These are phyloP conservation scores for Dipodomys stephensi DNA, from an alignment of 2,113 vertebrate species.

Conservation along the genomic window DNA sequence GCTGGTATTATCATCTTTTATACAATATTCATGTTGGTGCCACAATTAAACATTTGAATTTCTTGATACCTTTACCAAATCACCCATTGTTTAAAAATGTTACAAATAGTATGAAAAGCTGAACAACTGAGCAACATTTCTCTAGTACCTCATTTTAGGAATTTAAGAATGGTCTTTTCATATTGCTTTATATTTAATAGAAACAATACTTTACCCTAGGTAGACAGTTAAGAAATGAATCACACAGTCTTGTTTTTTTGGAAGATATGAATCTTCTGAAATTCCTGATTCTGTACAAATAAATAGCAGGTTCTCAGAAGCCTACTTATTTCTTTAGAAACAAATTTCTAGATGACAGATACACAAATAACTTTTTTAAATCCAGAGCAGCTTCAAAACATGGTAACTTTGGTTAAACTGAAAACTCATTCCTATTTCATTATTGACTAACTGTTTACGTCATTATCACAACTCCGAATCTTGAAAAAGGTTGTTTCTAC, in stretches of 20 bases:
- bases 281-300: constrained; percentile 58
- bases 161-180: constrained; percentile 25
- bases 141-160: background rate
- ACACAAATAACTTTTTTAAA: constrained; percentile 14
- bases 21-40: background rate
- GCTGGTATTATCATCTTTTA: background rate
- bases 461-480: background rate
- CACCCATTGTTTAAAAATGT: background rate
- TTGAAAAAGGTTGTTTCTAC: too few species aligned
- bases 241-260: constrained; percentile 29
- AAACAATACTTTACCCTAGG: constrained; percentile 44
- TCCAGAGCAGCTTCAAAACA: background rate
- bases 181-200: constrained; percentile 38
- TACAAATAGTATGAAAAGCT: background rate
- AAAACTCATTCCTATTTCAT: background rate
- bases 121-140: constrained; percentile 4
- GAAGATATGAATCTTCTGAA: constrained; percentile 54
- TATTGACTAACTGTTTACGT: background rate
- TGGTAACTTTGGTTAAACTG: constrained; percentile 38
- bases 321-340: constrained; percentile 13
- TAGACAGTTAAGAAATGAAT: constrained; percentile 64
- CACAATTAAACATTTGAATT: background rate
- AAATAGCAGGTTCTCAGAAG: constrained; percentile 55
- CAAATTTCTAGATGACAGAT: background rate
- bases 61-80: constrained; percentile 7